Conservation (phyloP, 2,797 vertebrate genomes). For the Coendou prehensilis region DNA sequence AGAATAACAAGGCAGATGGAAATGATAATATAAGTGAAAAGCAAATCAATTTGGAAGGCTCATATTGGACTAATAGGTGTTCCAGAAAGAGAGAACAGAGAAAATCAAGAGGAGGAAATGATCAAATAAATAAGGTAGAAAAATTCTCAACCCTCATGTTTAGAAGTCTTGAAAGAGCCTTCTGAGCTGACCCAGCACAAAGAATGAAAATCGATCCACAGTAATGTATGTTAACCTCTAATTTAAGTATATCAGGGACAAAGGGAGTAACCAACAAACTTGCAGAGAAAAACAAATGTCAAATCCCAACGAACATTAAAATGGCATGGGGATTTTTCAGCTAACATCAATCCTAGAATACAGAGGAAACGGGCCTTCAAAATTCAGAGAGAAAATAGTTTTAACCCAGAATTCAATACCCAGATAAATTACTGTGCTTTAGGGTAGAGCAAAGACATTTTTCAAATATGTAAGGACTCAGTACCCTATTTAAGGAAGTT, state of each 20-base stretch:
- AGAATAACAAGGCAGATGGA: conserved; percentile 57
- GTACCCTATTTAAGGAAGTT: conserved; percentile 38
- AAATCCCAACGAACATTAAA: not conserved
- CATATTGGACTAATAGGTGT: not conserved
- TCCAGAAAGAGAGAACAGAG: conserved; percentile 36
- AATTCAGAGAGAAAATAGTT: conserved; percentile 32
- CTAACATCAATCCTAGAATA: not conserved
- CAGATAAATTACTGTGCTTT: not conserved
- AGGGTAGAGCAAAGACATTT: conserved; percentile 35
- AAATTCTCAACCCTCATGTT: conserved; percentile 13
- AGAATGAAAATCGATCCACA: conserved; percentile 14
- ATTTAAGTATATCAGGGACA: not conserved
- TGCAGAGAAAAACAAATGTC: conserved; percentile 51
- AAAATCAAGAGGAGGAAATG: conserved; percentile 29
- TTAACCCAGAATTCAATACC: conserved; percentile 40
- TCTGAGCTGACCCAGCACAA: not conserved
- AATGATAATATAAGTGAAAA: conserved; percentile 62
- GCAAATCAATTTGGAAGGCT: conserved; percentile 34
- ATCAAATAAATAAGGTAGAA: conserved; percentile 54
- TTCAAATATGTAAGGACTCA: not conserved
- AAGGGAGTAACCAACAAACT: conserved; percentile 31
- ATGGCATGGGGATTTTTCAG: conserved; percentile 1
- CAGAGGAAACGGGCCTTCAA: not conserved
- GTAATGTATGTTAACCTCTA: not conserved
- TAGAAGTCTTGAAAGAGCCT: not conserved